A percentile compares a stretch with the other conserved stretches of the same genome.
phyloP scores from a whole-genome alignment of 2,797 vertebrate genomes.

The Notoglanidium macrostoma region DNA sequence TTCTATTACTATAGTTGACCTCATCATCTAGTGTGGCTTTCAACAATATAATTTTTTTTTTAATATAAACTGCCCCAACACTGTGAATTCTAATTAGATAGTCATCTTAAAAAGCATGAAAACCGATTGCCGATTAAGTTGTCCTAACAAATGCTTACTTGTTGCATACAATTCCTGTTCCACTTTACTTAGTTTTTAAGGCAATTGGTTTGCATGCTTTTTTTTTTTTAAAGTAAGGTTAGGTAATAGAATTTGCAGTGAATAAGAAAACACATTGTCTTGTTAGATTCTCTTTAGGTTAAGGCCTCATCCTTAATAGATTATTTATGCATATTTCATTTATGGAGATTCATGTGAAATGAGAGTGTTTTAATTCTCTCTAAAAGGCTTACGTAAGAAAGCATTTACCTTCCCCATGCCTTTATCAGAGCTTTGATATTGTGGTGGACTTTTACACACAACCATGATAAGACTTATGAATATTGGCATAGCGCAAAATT shows the following conservation, averaged over 20 bases:
- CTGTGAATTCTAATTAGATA: too few species aligned
- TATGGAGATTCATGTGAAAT: neutral
- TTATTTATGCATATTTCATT: neutral
- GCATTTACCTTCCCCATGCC: conserved; percentile 17
- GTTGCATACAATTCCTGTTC: too few species aligned
- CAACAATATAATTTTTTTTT: neutral
- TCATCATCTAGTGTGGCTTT: neutral
- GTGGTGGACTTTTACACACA: conserved; percentile 46
- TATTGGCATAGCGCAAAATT: neutral
- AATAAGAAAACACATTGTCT: too few species aligned
- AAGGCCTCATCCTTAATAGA: neutral
- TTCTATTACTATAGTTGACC: neutral
- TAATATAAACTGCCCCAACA: neutral
- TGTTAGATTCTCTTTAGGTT: neutral
- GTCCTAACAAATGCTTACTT: too few species aligned
- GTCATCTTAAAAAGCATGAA: too few species aligned
- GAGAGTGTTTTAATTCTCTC: neutral
- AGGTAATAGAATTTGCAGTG: too few species aligned
- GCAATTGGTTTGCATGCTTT: too few species aligned
- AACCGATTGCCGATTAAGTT: too few species aligned
- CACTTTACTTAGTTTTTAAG: too few species aligned
- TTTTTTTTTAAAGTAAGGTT: too few species aligned
- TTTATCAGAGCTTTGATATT: conserved; percentile 47
- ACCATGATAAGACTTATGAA: conserved; percentile 17
- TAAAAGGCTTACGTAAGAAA: conserved; percentile 17